phyloP scores from a whole-genome alignment of 2,888 invertebrate species.

The Acrocera orbiculus region DNA sequence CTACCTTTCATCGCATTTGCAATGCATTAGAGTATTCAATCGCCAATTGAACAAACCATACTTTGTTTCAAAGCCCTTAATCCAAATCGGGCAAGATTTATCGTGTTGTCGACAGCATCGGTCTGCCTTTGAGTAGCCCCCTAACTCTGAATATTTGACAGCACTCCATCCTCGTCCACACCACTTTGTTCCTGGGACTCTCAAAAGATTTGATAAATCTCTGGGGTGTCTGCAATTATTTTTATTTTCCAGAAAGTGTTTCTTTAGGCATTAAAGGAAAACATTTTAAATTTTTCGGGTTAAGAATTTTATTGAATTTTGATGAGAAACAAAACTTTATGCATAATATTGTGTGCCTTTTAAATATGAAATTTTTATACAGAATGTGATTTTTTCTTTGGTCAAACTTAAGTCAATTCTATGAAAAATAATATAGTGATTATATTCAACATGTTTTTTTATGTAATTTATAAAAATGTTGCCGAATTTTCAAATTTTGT shows the following conservation, averaged over 20 bases:
- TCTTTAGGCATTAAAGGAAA: too few relatives aligned
- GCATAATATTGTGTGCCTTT: constrained; percentile 1
- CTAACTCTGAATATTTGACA: constrained; percentile 56
- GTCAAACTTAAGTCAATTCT: too few relatives aligned
- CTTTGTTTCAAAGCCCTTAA: constrained; percentile 59
- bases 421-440: too few relatives aligned
- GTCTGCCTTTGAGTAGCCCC: constrained; percentile 61
- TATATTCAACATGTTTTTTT: too few relatives aligned
- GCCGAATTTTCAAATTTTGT: too few relatives aligned
- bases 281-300: too few relatives aligned
- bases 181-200: constrained; percentile 79
- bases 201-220: constrained; percentile 42
- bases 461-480: too few relatives aligned
- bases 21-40: constrained; percentile 72
- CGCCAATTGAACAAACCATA: constrained; percentile 73
- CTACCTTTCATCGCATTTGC: constrained; percentile 77
- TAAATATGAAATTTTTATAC: too few relatives aligned
- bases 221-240: constrained; percentile 30
- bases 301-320: constrained; percentile 3
- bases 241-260: too few relatives aligned
- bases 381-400: too few relatives aligned
- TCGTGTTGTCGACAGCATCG: constrained; percentile 72
- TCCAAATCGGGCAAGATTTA: constrained; percentile 58
- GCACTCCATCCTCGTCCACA: constrained; percentile 72
- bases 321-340: neutral